Percentiles rank a stretch among this genome's conserved stretches.
Evolutionary conservation across 1,140 invertebrate genomes (phyloP).

Genomic region (Meloidogyne chitwoodi): DNA sequence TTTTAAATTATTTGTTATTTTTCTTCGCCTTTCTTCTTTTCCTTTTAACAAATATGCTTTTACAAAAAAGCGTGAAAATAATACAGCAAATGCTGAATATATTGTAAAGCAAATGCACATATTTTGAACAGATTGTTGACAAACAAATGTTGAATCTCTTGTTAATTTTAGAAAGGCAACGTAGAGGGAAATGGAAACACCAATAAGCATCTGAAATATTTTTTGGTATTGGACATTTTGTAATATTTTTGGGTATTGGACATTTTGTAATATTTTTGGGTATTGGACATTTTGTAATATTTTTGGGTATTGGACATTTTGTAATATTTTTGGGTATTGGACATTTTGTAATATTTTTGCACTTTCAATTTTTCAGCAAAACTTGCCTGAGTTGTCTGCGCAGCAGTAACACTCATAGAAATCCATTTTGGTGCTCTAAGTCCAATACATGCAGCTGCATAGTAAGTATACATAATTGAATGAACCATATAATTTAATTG

Average conservation of each 20-base stretch:
- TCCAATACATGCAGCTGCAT: slow-evolving; percentile 80
- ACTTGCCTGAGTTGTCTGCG: slow-evolving; percentile 76
- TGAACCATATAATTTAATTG: slow-evolving; percentile 95
- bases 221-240: background rate
- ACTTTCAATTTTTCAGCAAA: background rate
- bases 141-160: slow-evolving; percentile 2
- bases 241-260: background rate
- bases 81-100: slow-evolving; percentile 30
- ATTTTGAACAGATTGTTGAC: slow-evolving; percentile 31
- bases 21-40: too few relatives aligned
- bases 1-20: too few relatives aligned
- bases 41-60: slow-evolving; percentile 31
- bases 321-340: background rate
- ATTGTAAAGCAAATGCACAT: slow-evolving; percentile 30
- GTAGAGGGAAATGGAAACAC: slow-evolving; percentile 75
- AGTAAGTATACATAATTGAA: slow-evolving; percentile 95
- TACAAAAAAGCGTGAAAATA: slow-evolving; percentile 33
- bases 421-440: slow-evolving; percentile 76
- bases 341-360: background rate
- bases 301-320: background rate
- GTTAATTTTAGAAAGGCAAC: slow-evolving; percentile 50
- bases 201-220: slow-evolving; percentile 80
- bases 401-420: slow-evolving; percentile 83
- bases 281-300: background rate
- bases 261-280: background rate